Percentiles rank a stretch among this genome's conserved stretches.
Conservation (phyloP, 2,797 vertebrate species). For the Pachyuromys duprasi region DNA sequence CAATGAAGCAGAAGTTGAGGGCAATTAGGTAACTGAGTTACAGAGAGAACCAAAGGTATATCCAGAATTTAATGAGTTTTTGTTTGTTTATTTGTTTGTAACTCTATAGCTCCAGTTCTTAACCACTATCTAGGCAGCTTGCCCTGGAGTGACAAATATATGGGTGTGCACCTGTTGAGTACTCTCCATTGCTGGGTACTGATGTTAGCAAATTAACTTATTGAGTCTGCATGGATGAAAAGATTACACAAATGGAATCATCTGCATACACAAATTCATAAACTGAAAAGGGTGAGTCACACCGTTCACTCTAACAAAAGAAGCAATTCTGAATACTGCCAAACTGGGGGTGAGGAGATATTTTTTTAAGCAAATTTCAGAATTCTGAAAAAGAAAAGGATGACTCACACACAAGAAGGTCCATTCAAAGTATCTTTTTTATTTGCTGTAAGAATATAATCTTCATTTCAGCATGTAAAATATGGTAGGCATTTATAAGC, state of each 20-base stretch:
- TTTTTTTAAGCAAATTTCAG: slow-evolving; percentile 32
- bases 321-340: background rate
- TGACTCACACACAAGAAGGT: slow-evolving; percentile 60
- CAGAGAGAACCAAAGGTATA: slow-evolving; percentile 4
- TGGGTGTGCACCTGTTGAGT: background rate
- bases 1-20: slow-evolving; percentile 6
- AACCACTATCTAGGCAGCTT: background rate
- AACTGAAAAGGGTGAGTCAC: background rate
- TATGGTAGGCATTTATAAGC: slow-evolving; percentile 54
- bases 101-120: background rate
- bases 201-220: background rate
- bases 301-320: slow-evolving; percentile 5
- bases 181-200: background rate
- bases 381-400: slow-evolving; percentile 58
- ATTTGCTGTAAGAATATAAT: slow-evolving; percentile 78
- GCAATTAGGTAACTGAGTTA: background rate
- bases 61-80: background rate
- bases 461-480: slow-evolving; percentile 69
- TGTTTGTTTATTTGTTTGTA: no score
- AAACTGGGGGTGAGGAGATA: background rate
- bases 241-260: background rate
- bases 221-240: background rate
- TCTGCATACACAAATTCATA: background rate
- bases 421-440: slow-evolving; percentile 70
- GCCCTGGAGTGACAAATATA: background rate